Evolutionary conservation across 2,888 invertebrate genomes (phyloP), one percentile per base, ranked within the genome.

Genomic region (Drosophila melanocephala): DNA sequence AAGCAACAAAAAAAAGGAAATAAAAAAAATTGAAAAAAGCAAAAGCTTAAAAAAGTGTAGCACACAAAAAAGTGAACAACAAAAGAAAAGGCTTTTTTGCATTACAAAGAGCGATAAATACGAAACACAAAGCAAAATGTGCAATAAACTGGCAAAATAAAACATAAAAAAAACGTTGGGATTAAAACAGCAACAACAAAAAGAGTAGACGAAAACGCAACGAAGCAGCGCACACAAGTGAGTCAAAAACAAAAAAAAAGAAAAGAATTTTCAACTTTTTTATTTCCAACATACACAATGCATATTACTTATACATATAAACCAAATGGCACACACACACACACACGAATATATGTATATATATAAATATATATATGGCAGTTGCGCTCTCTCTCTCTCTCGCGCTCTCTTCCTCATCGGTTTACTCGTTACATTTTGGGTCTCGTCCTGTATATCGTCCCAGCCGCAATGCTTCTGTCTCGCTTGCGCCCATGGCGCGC

Each of bases 161-260:
- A 78, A 32, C 7, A 37, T 53, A 47, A 63, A 58, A 1, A 67
- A 63, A 61, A 59, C 64, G 56, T 60, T 72, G 70, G 65, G 65
- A 67, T 72, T 73, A 51, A 63, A 33, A 67, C 65, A 69, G 64
- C 68, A 69, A 66, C 33, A 44, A 72, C 22, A 55, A 50, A 52
- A 19, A 33, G 44, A 30, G 59, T 51, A 47, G 42, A 28, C 53
- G 28, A 71, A 74, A 81, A 74, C 53, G 59, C 73, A 80, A 55
- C 72, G 75, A 79, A 83, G 76, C 87, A 83, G 76, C 87, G 74
- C 72, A 87, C 72, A 90, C 89, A 88, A 88, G 87, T 88, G 87
- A 88, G 87, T 88, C 77, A 71, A 69, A 70, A 84, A 14, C 7
- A 5, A 26, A 26, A 47, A 44, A n/a, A 22, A 47, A 9, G 26